phyloP scores from a whole-genome alignment of 2,888 invertebrate genomes.

The Seira ritae region DNA sequence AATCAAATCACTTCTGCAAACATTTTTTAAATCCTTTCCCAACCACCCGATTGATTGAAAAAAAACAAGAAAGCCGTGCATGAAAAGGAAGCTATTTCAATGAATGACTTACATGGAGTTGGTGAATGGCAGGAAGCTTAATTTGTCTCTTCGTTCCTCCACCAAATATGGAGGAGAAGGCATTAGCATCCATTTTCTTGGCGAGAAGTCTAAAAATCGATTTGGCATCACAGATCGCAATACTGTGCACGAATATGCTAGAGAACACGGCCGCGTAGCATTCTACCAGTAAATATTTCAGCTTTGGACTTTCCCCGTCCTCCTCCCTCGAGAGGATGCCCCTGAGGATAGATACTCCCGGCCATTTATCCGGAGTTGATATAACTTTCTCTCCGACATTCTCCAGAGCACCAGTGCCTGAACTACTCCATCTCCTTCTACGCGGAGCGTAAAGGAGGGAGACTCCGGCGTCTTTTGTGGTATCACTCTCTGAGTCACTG shows the following conservation, averaged over 20 bases:
- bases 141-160: constrained; percentile 92
- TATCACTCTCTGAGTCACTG: constrained; percentile 85
- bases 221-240: constrained; percentile 95
- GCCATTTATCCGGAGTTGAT: constrained; percentile 94
- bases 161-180: constrained; percentile 91
- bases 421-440: constrained; percentile 85
- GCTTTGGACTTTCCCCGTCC: constrained; percentile 94
- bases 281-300: constrained; percentile 94
- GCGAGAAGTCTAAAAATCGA: constrained; percentile 91
- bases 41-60: too few species aligned
- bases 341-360: constrained; percentile 93
- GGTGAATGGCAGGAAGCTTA: constrained; percentile 83
- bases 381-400: constrained; percentile 79
- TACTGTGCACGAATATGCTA: constrained; percentile 93
- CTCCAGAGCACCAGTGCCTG: constrained; percentile 78
- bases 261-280: constrained; percentile 95
- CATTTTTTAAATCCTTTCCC: too few species aligned
- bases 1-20: too few species aligned
- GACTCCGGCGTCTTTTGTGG: constrained; percentile 68
- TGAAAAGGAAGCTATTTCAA: too few species aligned
- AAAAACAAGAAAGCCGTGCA: too few species aligned
- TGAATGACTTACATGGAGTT: constrained; percentile 72
- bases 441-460: constrained; percentile 76
- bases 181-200: constrained; percentile 85
- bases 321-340: constrained; percentile 94